phyloP scores from a whole-genome alignment of 2,888 invertebrate species.

The Caenorhabditis sp. region DNA sequence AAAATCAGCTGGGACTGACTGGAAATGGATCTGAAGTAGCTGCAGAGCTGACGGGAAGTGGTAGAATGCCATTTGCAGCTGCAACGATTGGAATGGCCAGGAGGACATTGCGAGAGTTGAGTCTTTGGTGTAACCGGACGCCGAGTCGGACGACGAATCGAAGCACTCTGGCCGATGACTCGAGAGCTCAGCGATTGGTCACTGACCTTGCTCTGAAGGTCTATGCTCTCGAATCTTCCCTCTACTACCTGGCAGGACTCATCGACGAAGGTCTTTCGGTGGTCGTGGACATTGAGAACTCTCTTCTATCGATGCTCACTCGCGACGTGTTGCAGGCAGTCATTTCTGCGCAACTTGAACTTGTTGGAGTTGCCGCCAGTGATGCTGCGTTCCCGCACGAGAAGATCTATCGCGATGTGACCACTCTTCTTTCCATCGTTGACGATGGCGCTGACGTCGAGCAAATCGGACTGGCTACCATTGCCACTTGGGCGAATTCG shows the following conservation, averaged over 20 bases:
- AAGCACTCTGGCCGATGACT: slow-evolving; percentile 50
- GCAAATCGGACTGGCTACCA: slow-evolving; percentile 70
- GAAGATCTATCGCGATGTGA: slow-evolving; percentile 75
- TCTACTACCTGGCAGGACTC: slow-evolving; percentile 81
- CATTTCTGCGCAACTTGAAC: slow-evolving; percentile 68
- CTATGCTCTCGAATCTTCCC: slow-evolving; percentile 79
- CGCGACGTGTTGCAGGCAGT: slow-evolving; percentile 59
- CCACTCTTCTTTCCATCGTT: slow-evolving; percentile 75
- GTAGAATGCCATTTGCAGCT: slow-evolving; percentile 67
- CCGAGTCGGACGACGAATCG: slow-evolving; percentile 47
- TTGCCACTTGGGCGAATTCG: slow-evolving; percentile 72
- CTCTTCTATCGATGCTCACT: slow-evolving; percentile 71
- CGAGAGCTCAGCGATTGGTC: slow-evolving; percentile 64
- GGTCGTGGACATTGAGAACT: slow-evolving; percentile 79
- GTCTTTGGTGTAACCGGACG: slow-evolving; percentile 66
- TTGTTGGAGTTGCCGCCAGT: slow-evolving; percentile 72
- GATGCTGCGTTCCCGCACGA: slow-evolving; percentile 73
- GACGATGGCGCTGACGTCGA: slow-evolving; percentile 70
- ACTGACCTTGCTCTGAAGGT: slow-evolving; percentile 67
- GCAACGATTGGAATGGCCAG: slow-evolving; percentile 68
- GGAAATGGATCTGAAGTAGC: slow-evolving; percentile 62
- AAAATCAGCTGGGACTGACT: slow-evolving; percentile 59
- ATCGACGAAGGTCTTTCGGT: slow-evolving; percentile 79
- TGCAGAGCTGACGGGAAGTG: slow-evolving; percentile 61
- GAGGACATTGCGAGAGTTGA: slow-evolving; percentile 64